Evolutionary conservation across 2,888 invertebrate genomes (phyloP), one percentile per base, ranked within the genome.

Genomic region (Latheticus oryzae): DNA sequence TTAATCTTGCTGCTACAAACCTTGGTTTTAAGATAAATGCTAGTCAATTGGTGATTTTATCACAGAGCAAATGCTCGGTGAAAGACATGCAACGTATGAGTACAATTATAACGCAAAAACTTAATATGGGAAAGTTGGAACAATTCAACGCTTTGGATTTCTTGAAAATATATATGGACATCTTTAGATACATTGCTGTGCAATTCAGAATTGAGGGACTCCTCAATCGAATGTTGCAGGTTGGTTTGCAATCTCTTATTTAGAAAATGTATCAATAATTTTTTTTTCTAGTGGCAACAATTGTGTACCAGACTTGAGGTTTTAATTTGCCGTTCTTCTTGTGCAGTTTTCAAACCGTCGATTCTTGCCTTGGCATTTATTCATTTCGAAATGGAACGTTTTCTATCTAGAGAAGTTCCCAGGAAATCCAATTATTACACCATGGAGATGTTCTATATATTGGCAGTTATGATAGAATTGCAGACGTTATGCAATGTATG

Each of bases 71-170:
- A 72, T 93, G 93, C 80, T 91, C 92, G 15, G 85, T 88, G 43
- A 87, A 91, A 68, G 95, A 95, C 81, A 85, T 95, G 71, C 80
- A 85, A 12, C 88, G 95, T 64, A 95, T 95, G 95, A 89, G 93
- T 51, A 85, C 85, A 56, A 88, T 93, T 57, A 86, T 95, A 69
- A 84, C 83, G 11, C 86, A 87, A 78, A 95, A 95, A 80, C 82
- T 93, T 68, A 87, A 86, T 63, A 84, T 85, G 60, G 80, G 82
- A 60, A 82, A 82, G 62, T 83, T 82, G 50, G 81, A 83, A 43
- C 83, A 85, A 2, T 80, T 86, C 58, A 88, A 87, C 0, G 82
- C 88, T 42, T 82, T 60, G 9, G 67, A 86, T 74, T 90, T 90
- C 81, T 82, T 91, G 69, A 83, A 85, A 8, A 80, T 90, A 65